phyloP scores from a whole-genome alignment of 2,113 vertebrate genomes.

The Cyanoliseus patagonus region DNA sequence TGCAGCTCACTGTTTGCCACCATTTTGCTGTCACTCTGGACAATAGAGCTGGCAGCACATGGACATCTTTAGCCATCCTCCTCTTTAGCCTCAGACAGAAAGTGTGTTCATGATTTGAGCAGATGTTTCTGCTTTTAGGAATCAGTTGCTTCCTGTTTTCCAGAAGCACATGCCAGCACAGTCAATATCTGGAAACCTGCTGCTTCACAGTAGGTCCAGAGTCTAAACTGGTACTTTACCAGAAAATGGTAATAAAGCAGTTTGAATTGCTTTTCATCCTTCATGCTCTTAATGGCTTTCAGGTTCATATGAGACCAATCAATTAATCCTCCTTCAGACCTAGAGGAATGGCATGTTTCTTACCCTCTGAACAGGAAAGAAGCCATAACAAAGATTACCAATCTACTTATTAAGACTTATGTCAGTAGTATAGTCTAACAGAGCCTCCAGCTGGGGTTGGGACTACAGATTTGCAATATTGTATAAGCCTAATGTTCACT shows the following conservation, averaged over 20 bases:
- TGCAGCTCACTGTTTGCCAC: background rate
- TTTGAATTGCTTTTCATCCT: slow-evolving; percentile 82
- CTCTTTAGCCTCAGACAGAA: slow-evolving; percentile 26
- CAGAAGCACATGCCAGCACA: slow-evolving; percentile 75
- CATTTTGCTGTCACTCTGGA: background rate
- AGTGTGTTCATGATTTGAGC: slow-evolving; percentile 61
- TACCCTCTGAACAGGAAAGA: slow-evolving; percentile 57
- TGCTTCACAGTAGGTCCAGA: slow-evolving; percentile 81
- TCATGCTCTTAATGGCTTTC: slow-evolving; percentile 76
- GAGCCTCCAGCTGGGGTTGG: slow-evolving; percentile 41
- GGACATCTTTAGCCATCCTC: background rate
- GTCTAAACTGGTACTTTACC: slow-evolving; percentile 82
- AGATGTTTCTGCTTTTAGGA: slow-evolving; percentile 78
- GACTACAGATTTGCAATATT: slow-evolving; percentile 38
- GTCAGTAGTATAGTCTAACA: slow-evolving; percentile 4
- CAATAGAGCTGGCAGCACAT: background rate
- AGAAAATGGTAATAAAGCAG: slow-evolving; percentile 81
- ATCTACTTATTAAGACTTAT: slow-evolving; percentile 56
- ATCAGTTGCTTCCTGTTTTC: slow-evolving; percentile 73
- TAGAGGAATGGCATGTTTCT: slow-evolving; percentile 67
- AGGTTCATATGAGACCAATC: slow-evolving; percentile 81
- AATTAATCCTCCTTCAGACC: slow-evolving; percentile 78
- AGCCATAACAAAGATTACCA: slow-evolving; percentile 56
- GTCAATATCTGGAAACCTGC: slow-evolving; percentile 78
- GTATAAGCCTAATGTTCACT: slow-evolving; percentile 16